phyloP scores from a whole-genome alignment of 2,797 vertebrate species.

The Phoxinus dragarum region DNA sequence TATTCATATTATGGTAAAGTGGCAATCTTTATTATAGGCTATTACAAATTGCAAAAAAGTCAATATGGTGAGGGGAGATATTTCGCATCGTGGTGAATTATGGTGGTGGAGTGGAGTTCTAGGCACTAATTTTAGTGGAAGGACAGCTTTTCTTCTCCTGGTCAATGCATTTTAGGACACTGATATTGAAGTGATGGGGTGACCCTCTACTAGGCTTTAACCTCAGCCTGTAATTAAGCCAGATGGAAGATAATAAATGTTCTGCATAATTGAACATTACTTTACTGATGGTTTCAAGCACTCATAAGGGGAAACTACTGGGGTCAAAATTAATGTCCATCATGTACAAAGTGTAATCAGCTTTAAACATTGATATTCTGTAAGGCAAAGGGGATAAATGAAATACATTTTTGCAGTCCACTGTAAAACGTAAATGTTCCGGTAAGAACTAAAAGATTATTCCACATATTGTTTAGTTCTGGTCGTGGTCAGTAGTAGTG shows the following conservation, averaged over 20 bases:
- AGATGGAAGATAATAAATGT: slow-evolving; percentile 87
- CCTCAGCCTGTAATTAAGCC: slow-evolving; percentile 86
- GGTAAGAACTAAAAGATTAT: not conserved
- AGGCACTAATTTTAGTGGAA: slow-evolving; percentile 88
- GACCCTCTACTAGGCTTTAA: slow-evolving; percentile 84
- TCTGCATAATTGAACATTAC: slow-evolving; percentile 88
- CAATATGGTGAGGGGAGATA: slow-evolving; percentile 87
- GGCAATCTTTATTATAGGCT: slow-evolving; percentile 83
- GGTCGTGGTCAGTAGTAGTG: not conserved
- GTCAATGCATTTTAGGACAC: slow-evolving; percentile 91
- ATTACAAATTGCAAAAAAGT: slow-evolving; percentile 84
- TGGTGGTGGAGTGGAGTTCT: slow-evolving; percentile 87
- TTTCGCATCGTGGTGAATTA: slow-evolving; percentile 87
- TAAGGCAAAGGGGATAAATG: slow-evolving; percentile 33
- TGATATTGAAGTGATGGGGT: slow-evolving; percentile 95
- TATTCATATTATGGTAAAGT: slow-evolving; percentile 96
- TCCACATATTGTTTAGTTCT: not conserved
- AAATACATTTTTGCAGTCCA: not conserved
- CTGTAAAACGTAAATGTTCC: not conserved
- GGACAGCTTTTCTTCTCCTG: slow-evolving; percentile 84
- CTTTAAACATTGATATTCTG: slow-evolving; percentile 69
- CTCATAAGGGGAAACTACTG: slow-evolving; percentile 66
- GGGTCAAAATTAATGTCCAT: slow-evolving; percentile 75
- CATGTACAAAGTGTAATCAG: slow-evolving; percentile 69
- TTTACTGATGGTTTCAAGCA: slow-evolving; percentile 79